phyloP scores from a whole-genome alignment of 2,888 invertebrate genomes.

The Eledone cirrhosa region DNA sequence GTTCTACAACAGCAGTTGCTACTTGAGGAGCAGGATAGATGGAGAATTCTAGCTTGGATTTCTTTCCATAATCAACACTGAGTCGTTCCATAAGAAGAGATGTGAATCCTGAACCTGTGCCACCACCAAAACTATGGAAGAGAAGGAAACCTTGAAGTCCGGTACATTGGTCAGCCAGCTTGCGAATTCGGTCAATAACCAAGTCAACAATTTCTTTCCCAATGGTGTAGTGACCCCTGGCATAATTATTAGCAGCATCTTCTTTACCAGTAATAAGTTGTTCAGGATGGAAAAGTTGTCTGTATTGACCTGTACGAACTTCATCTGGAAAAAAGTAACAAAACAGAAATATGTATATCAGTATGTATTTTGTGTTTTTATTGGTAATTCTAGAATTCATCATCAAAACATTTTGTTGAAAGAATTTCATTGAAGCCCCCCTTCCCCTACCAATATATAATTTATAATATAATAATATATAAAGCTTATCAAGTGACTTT shows the following conservation, averaged over 20 bases:
- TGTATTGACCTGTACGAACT: background rate
- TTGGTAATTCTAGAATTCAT: too few relatives aligned
- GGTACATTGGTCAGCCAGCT: background rate
- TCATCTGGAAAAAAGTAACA: background rate
- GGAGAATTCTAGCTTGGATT: conserved; percentile 72
- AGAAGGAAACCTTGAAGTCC: background rate
- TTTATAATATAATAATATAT: too few relatives aligned
- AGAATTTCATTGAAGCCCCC: too few relatives aligned
- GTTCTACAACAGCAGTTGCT: conserved; percentile 81
- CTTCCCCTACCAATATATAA: too few relatives aligned
- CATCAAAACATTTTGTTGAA: too few relatives aligned
- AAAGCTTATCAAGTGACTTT: too few relatives aligned
- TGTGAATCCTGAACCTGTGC: conserved; percentile 66
- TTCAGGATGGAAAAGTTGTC: background rate
- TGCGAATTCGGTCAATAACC: background rate
- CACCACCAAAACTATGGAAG: background rate
- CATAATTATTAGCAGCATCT: background rate
- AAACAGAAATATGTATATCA: background rate
- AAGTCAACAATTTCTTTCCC: background rate
- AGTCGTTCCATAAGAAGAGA: conserved; percentile 78
- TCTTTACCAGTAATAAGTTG: background rate
- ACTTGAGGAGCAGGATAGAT: conserved; percentile 83
- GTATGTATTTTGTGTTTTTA: too few relatives aligned
- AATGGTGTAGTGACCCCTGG: background rate
- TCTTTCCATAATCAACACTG: conserved; percentile 71